A percentile compares a stretch with the other conserved stretches of the same genome.
Evolutionary conservation across 2,113 vertebrate genomes (phyloP).

Genomic region (Odontesthes bonariensis): DNA sequence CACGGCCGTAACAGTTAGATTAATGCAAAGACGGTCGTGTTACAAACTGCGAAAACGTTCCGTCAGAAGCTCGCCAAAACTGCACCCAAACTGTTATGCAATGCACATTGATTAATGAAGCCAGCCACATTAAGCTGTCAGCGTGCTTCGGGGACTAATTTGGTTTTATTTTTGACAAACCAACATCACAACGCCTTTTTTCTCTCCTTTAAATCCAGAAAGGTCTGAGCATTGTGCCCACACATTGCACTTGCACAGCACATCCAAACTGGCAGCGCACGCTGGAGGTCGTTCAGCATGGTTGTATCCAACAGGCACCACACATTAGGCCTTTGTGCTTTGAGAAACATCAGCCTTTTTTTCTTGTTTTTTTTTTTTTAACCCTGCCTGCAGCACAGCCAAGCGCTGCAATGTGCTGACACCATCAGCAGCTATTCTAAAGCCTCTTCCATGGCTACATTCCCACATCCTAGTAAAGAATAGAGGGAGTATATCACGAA

Average conservation of each 20-base stretch:
- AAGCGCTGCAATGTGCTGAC: constrained; percentile 79
- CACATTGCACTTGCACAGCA: constrained; percentile 19
- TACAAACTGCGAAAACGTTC: not conserved
- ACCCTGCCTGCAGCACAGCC: constrained; percentile 73
- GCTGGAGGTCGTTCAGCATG: constrained; percentile 50
- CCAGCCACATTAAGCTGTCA: not conserved
- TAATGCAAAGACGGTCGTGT: not conserved
- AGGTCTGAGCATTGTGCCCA: constrained; percentile 17
- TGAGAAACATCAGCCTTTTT: constrained; percentile 69
- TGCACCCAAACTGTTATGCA: constrained; percentile 6
- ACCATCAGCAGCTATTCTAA: constrained; percentile 73
- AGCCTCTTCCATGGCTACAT: constrained; percentile 63
- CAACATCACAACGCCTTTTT: not conserved
- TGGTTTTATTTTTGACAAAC: constrained; percentile 15
- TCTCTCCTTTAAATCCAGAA: not conserved
- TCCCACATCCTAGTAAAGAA: constrained; percentile 43
- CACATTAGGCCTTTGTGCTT: constrained; percentile 77
- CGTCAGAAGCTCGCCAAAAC: not conserved
- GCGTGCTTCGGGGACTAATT: constrained; percentile 1
- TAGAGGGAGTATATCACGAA: not conserved
- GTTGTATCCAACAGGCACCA: constrained; percentile 53
- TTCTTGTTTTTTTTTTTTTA: constrained; percentile 65
- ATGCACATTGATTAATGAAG: constrained; percentile 8
- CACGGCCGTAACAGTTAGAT: not conserved
- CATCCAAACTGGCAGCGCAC: constrained; percentile 40